These are phyloP conservation scores for Steinernema khuongi DNA, from an alignment of 1,140 invertebrate species.

Conservation along the genomic window DNA sequence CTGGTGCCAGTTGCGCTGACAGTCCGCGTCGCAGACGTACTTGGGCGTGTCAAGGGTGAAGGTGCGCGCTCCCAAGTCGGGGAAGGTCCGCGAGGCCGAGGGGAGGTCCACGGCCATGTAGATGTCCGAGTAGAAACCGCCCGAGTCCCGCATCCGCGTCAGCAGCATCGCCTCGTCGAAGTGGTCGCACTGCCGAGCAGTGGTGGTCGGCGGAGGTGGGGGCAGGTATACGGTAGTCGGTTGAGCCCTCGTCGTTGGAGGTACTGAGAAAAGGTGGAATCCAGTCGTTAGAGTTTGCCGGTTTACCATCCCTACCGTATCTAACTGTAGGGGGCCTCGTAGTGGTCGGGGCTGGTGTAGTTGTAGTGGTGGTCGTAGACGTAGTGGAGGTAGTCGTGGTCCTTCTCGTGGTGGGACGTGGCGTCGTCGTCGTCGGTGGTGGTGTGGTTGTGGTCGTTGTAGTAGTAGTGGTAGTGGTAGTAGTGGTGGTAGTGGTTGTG, in stretches of 20 bases:
- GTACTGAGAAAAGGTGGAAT: too few relatives aligned
- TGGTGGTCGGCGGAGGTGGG: background rate
- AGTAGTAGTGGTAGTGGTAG: conserved; percentile 17
- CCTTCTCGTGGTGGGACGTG: background rate
- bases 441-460: background rate
- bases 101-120: conserved; percentile 31
- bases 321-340: too few relatives aligned
- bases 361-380: background rate
- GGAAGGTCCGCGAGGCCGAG: conserved; percentile 23
- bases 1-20: conserved; percentile 21
- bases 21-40: conserved; percentile 27
- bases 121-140: conserved; percentile 26
- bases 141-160: conserved; percentile 25
- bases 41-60: conserved; percentile 20
- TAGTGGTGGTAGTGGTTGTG: conserved; percentile 17
- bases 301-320: too few relatives aligned
- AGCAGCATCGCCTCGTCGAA: conserved; percentile 19
- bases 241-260: too few relatives aligned
- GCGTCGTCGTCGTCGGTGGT: background rate
- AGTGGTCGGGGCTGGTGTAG: background rate
- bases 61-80: conserved; percentile 19
- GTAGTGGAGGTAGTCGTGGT: background rate
- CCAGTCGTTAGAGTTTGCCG: too few relatives aligned
- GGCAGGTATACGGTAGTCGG: background rate
- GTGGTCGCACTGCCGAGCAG: conserved; percentile 24